A percentile compares a stretch with the other conserved stretches of the same genome.
Evolutionary conservation across 2,113 vertebrate genomes (phyloP).

Genomic region (Notechis scutatus): DNA sequence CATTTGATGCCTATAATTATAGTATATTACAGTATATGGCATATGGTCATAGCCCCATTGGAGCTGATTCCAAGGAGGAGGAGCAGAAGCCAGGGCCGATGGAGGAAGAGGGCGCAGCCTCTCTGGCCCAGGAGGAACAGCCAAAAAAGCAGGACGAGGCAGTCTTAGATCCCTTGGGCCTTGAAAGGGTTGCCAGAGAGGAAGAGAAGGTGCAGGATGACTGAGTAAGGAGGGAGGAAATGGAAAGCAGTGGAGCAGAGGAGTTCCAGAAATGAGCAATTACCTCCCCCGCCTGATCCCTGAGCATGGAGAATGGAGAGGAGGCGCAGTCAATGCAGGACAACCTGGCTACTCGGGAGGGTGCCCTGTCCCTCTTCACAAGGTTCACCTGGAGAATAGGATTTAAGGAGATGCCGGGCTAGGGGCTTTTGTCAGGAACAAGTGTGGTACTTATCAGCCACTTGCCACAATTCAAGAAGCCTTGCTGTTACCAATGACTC

Average conservation of each 20-base stretch:
- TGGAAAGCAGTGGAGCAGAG: neutral
- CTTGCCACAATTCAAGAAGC: too few relatives aligned
- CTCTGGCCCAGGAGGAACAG: neutral
- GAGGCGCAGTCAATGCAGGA: neutral
- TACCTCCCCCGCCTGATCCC: neutral
- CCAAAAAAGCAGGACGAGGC: neutral
- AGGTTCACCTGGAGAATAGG: neutral
- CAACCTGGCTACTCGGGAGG: neutral
- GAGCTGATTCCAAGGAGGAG: too few relatives aligned
- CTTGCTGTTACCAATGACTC: too few relatives aligned
- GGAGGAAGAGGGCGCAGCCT: too few relatives aligned
- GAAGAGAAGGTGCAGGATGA: neutral
- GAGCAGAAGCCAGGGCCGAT: too few relatives aligned
- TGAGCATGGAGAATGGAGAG: neutral
- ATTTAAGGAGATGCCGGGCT: too few relatives aligned
- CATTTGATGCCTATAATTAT: neutral
- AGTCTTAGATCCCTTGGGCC: neutral
- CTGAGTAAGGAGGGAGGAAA: neutral
- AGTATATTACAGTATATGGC: too few relatives aligned
- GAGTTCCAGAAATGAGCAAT: neutral
- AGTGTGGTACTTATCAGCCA: too few relatives aligned
- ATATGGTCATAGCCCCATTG: too few relatives aligned
- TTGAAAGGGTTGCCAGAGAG: neutral
- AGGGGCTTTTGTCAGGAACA: too few relatives aligned
- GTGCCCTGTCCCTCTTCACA: neutral